Conservation (phyloP, 92 coral and sea anemone genomes). For the Phymanthus crucifer region DNA sequence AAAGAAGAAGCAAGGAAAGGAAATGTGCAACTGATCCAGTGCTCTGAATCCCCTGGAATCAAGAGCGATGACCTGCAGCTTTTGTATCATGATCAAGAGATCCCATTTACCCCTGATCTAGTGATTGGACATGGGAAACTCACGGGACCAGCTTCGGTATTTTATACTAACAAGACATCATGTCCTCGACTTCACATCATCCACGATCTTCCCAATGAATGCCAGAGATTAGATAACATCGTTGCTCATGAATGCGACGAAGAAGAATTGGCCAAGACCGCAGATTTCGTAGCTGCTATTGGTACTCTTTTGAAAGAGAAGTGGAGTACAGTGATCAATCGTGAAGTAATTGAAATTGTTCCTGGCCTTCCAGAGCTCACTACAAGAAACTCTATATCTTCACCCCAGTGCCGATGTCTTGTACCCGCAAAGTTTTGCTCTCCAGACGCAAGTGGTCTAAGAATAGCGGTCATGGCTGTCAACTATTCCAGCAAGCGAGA, state of each 20-base stretch:
- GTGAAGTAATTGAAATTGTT: conserved; percentile 50
- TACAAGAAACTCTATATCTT: conserved; percentile 40
- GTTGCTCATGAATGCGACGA: conserved; percentile 30
- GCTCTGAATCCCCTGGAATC: conserved; percentile 34
- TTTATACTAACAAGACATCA: conserved; percentile 36
- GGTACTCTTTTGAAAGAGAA: conserved; percentile 59
- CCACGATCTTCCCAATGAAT: conserved; percentile 44
- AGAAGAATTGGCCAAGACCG: conserved; percentile 38
- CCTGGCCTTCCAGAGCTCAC: conserved; percentile 61
- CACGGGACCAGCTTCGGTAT: conserved; percentile 57
- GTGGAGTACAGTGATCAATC: conserved; percentile 58
- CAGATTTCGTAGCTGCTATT: conserved; percentile 62
- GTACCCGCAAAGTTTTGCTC: conserved; percentile 36
- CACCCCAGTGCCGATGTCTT: conserved; percentile 59
- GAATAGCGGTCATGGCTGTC: conserved; percentile 33
- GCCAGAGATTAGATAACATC: background rate
- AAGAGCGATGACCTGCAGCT: conserved; percentile 30
- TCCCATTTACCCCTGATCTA: conserved; percentile 56
- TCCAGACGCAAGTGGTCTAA: conserved; percentile 13
- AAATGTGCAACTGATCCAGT: conserved; percentile 42
- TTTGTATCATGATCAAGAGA: conserved; percentile 32
- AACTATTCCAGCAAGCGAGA: background rate
- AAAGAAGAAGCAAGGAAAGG: conserved; percentile 52
- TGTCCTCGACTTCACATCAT: conserved; percentile 58
- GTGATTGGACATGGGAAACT: conserved; percentile 63